Evolutionary conservation across 1,140 invertebrate species (phyloP), one percentile per base, ranked within the genome.

Genomic region (Drosophila virilis): DNA sequence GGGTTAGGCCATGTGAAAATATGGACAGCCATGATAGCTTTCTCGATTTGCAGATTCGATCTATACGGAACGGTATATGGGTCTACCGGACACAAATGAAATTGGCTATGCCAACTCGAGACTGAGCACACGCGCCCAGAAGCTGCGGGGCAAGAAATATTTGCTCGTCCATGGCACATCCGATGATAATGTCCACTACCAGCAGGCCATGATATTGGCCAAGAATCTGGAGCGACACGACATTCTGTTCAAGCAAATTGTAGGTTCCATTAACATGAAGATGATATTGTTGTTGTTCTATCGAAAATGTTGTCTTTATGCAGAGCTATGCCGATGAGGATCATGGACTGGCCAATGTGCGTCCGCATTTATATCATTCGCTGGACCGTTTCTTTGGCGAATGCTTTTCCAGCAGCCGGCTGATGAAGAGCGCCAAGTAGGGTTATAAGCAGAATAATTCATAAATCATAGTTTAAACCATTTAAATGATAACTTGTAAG

Each of bases 141-240:
- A 91, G 15, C 72, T 94, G 54, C 94, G 95, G 66, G 95, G 95
- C 50, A 97, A 98, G 80, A 94, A 95, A 57, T 98, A 96, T 92
- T 95, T 98, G 76, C 92, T 99, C 8, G 95, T 99, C 50, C 98
- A 98, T 90, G 98, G 98, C 45, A 98, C 97, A 13, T 94, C 96
- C n/a, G 96, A 98, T 93, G 98, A 99, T 91, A 98, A 99, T 92
- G 98, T 99, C 1, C 98, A 99, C 92, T 98, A 97, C 93, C 98
- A 99, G 92, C 97, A 99, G 91, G 97, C 97, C 22, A 96, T 98
- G 95, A 95, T 98, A 90, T 94, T 98, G 28, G 96, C 97, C 0
- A 97, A 97, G 93, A 95, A 95, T 62, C 93, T 99, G 64, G 97
- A 98, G 90, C 94, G 95, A 74, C 94, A 95, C 48, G 97, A 98